phyloP scores from a whole-genome alignment of 1,140 invertebrate species.

The Maniola jurtina region DNA sequence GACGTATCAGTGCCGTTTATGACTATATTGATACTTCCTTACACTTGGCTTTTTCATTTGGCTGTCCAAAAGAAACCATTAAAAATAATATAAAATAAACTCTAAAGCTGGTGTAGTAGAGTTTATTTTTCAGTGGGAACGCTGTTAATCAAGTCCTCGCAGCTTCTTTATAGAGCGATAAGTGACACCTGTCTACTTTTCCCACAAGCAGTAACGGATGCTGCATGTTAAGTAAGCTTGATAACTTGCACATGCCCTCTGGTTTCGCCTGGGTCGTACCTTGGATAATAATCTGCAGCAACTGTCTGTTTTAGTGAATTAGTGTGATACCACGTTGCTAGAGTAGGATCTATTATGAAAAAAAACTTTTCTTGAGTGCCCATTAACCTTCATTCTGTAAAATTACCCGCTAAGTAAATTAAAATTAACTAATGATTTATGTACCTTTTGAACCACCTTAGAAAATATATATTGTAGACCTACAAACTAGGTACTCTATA shows the following conservation, averaged over 20 bases:
- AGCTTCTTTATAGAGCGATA: conserved; percentile 49
- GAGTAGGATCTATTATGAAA: no score
- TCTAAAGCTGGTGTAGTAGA: not conserved
- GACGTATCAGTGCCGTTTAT: conserved; percentile 59
- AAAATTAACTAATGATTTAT: no score
- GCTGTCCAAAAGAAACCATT: conserved; percentile 24
- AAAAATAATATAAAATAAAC: conserved; percentile 1
- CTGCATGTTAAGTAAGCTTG: conserved; percentile 49
- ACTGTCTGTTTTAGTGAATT: no score
- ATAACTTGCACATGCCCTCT: not conserved
- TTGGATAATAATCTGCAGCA: not conserved
- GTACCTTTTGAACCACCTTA: no score
- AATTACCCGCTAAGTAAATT: no score
- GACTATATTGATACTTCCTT: conserved; percentile 56
- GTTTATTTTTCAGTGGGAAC: conserved; percentile 3
- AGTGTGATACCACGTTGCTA: no score
- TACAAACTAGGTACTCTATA: no score
- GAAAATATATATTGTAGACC: no score
- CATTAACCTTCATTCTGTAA: no score
- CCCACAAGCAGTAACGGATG: conserved; percentile 62
- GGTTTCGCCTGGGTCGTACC: not conserved
- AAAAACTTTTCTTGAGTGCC: no score
- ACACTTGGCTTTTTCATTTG: conserved; percentile 58
- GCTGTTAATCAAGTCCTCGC: conserved; percentile 42
- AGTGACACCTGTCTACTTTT: conserved; percentile 71